These are phyloP conservation scores for Brachionus asplanchnoidis DNA, from an alignment of 1,140 invertebrate genomes.

Conservation along the genomic window DNA sequence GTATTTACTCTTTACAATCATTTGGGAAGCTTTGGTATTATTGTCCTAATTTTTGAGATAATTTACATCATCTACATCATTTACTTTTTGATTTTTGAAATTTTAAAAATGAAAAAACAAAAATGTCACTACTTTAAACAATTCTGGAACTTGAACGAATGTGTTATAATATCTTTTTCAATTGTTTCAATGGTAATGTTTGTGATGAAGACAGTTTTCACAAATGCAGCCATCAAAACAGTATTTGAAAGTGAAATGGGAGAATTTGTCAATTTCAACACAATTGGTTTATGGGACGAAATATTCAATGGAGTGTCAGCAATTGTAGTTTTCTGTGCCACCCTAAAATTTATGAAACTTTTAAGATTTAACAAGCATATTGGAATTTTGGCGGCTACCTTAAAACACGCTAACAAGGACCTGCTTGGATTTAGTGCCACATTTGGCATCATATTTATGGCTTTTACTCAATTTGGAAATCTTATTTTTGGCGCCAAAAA, in stretches of 20 bases:
- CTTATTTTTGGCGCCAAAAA: slow-evolving; percentile 51
- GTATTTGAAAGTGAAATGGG: slow-evolving; percentile 54
- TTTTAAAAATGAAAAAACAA: slow-evolving; percentile 50
- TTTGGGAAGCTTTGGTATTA: slow-evolving; percentile 53
- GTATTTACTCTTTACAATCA: slow-evolving; percentile 55
- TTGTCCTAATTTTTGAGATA: slow-evolving; percentile 53
- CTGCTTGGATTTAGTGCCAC: slow-evolving; percentile 52
- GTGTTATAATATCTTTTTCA: slow-evolving; percentile 54
- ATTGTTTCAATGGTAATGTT: slow-evolving; percentile 58
- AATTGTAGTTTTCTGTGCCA: slow-evolving; percentile 58
- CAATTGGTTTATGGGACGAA: slow-evolving; percentile 59
- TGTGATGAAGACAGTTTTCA: slow-evolving; percentile 56
- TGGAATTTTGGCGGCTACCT: slow-evolving; percentile 53
- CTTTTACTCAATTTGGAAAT: slow-evolving; percentile 50
- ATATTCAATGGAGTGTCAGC: slow-evolving; percentile 57
- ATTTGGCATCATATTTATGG: slow-evolving; percentile 54
- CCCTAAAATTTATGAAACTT: slow-evolving; percentile 60
- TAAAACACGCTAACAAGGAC: slow-evolving; percentile 49
- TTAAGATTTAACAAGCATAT: slow-evolving; percentile 59
- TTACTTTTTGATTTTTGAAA: slow-evolving; percentile 52
- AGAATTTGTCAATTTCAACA: slow-evolving; percentile 60
- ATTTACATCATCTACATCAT: slow-evolving; percentile 51
- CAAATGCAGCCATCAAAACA: slow-evolving; percentile 53
- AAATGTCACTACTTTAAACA: slow-evolving; percentile 55
- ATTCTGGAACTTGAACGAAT: slow-evolving; percentile 60